Evolutionary conservation across 1,140 invertebrate species (phyloP).

Genomic region (Drosophila micromelanica): DNA sequence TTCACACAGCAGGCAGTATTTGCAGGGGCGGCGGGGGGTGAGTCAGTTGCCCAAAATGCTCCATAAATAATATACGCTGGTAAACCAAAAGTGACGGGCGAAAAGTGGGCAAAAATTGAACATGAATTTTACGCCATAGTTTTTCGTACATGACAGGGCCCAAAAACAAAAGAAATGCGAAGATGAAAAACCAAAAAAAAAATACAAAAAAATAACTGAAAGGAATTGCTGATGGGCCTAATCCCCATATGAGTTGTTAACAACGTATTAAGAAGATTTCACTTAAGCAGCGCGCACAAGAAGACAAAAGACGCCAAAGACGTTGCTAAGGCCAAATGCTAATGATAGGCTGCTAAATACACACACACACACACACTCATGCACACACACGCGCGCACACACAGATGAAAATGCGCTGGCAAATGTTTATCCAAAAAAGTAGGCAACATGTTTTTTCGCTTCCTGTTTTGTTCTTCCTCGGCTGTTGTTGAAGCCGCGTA

Average conservation of each 20-base stretch:
- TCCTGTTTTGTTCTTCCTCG: constrained; percentile 8
- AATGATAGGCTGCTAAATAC: constrained; percentile 53
- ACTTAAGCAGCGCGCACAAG: constrained; percentile 58
- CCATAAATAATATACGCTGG: constrained; percentile 43
- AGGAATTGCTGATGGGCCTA: constrained; percentile 10
- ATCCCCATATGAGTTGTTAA: constrained; percentile 73
- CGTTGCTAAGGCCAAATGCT: constrained; percentile 44
- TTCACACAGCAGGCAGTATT: constrained; percentile 50
- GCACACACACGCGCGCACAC: background rate
- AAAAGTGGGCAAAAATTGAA: constrained; percentile 28
- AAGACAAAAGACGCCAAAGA: constrained; percentile 39
- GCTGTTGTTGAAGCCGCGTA: constrained; percentile 23
- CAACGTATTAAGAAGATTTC: constrained; percentile 75
- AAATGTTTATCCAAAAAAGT: constrained; percentile 53
- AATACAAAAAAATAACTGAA: background rate
- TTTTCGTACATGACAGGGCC: constrained; percentile 20
- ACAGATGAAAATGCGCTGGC: background rate
- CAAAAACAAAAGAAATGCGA: constrained; percentile 1
- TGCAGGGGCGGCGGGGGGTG: background rate
- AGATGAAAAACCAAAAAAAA: background rate
- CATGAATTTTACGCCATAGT: constrained; percentile 22
- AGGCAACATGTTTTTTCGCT: constrained; percentile 53
- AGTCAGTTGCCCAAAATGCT: constrained; percentile 31
- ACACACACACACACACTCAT: constrained; percentile 21
- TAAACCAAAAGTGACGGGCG: constrained; percentile 36